Percentiles rank a stretch among this genome's conserved stretches.
Evolutionary conservation across 2,888 invertebrate species (phyloP).

Genomic region (Lomographa bimaculata): DNA sequence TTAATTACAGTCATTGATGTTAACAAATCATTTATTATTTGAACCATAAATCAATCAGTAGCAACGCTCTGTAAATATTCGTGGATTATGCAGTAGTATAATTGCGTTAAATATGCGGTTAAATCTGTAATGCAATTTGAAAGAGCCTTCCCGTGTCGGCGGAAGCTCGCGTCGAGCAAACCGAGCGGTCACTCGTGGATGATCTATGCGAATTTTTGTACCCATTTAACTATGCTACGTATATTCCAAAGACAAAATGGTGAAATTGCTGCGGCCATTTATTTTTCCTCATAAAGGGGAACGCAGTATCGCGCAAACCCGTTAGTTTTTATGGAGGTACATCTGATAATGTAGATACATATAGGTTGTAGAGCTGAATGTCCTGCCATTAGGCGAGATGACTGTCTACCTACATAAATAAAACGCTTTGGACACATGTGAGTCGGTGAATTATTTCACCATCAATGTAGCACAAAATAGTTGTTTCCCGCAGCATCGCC

Average conservation of each 20-base stretch:
- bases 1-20: too few relatives aligned
- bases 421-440: constrained; percentile 13
- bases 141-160: constrained; percentile 51
- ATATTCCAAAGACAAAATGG: constrained; percentile 38
- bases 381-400: constrained; percentile 21
- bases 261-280: constrained; percentile 24
- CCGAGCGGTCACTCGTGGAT: constrained; percentile 66
- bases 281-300: constrained; percentile 28
- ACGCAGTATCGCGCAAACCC: constrained; percentile 28
- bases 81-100: constrained; percentile 9
- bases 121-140: constrained; percentile 57
- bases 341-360: constrained; percentile 31
- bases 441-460: too few relatives aligned
- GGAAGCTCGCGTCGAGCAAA: constrained; percentile 33
- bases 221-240: constrained; percentile 60
- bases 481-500: too few relatives aligned
- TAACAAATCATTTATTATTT: constrained; percentile 28
- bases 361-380: constrained; percentile 22
- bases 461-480: too few relatives aligned
- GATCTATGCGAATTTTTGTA: constrained; percentile 69
- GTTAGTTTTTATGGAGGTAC: constrained; percentile 35
- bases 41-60: constrained; percentile 5
- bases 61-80: background rate
- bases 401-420: constrained; percentile 24
- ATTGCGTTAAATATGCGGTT: constrained; percentile 36